Evolutionary conservation across 1,140 invertebrate species (phyloP), one percentile per base, ranked within the genome.

Genomic region (Anadara kagoshimensis): DNA sequence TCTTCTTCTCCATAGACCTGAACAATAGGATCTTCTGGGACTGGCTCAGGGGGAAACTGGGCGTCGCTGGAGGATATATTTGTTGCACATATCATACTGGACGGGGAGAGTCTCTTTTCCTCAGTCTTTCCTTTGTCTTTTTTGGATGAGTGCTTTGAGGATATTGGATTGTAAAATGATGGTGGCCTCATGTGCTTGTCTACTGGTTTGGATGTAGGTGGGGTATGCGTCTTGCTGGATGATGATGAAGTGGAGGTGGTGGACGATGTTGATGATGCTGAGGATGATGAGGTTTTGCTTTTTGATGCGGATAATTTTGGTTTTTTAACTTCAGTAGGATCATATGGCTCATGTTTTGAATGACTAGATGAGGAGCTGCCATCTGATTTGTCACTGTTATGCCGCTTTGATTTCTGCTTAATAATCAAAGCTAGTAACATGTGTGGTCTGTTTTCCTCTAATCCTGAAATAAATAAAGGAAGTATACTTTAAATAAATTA

Each of bases 351-450:
- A 1, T 54, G 57, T 64, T 65, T 68, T 26, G 44, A 36, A 36
- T 36, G 29, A 36, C 29, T 36, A 36, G 29, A 36, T 36, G 29
- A 36, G 29, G 47, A 43, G 20, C 20, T 58, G 20, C 12, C 41
- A 43, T 64, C 43, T 29, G n/a, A 20, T 57, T 63, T 62, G 16
- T 58, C 59, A 14, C 49, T 54, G 54, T 47, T 69, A 45, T 67
- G 75, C 12, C 69, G 75, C 47, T 81, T 83, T 47, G 89, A 88
- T 75, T 92, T 92, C 70, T 93, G 92, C n/a, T 92, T 87, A 7
- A 97, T 93, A 36, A 98, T 93, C 22, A 98, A 94, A 0, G 95
- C 96, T 0, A 97, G 85, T 7, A 98, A 89, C 20, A 97, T 91
- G 83, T 96, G 93, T 0, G 94, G 94, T 56, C 94, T 90, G 29